Base-by-base conservation (phyloP, 2,888 invertebrate species). In the Metalampra italica region DNA sequence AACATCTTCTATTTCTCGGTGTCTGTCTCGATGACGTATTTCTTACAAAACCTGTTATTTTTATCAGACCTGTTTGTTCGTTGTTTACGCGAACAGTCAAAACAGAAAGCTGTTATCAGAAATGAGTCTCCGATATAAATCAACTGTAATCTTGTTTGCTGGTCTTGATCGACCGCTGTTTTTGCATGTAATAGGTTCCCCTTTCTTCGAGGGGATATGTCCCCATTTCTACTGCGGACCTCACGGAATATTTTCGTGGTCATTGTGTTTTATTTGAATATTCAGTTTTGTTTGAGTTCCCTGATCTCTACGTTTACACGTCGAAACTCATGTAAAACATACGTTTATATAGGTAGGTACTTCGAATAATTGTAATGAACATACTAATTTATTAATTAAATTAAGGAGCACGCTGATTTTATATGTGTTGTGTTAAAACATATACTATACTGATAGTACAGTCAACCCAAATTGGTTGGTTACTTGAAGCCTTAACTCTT, bases 31-130 rank as follows among this genome's bases (percentile, higher is more conserved):
- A 39, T 39, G 39, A 39, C 39, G 39, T 39, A 39, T 39, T n/a
- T 15, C 39, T 39, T 14, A 39, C 14, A 43, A 22, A 7, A n/a
- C 34, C 34, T 45, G 44, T 45, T 45, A 37, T 45, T 45, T 36
- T 22, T 37, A 37, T 45, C 37, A 30, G 14, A 45, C 11, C 46
- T 41, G 46, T 46, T 46, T 42, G 46, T 36, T 15, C 36, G 71
- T 76, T 81, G 82, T 82, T 82, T 82, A 78, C 79, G 45, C 44
- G 22, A 46, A 42, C 46, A 39, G 64, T 74, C 66, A 71, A 72
- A 74, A 71, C 68, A 72, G 64, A 74, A 78, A 69, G 72, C 73
- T 76, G 78, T 72, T 80, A 79, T 78, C 78, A 72, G 73, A 67
- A 71, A 75, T 72, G 74, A 73, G 75, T 75, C 71, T 62, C 64